A percentile compares a stretch with the other conserved stretches of the same genome.
These are phyloP conservation scores for Colletes latitarsis DNA, from an alignment of 1,140 invertebrate species.

Conservation along the genomic window DNA sequence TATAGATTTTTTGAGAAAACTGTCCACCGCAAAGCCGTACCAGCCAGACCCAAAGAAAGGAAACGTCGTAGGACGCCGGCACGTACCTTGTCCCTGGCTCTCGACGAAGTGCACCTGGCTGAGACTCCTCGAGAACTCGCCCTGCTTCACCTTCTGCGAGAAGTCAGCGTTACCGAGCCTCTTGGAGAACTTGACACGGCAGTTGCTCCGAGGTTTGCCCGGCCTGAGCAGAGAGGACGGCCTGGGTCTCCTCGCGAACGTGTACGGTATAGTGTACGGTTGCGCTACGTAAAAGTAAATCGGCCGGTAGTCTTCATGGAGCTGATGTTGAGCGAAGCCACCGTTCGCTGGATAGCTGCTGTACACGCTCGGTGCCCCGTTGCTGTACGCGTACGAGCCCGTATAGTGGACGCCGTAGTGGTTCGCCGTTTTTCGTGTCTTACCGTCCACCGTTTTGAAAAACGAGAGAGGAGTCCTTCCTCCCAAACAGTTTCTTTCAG, in stretches of 20 bases:
- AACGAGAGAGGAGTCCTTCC: slow-evolving; percentile 4
- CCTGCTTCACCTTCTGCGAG: slow-evolving; percentile 77
- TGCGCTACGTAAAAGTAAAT: slow-evolving; percentile 80
- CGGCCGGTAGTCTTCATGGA: slow-evolving; percentile 77
- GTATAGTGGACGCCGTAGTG: slow-evolving; percentile 76
- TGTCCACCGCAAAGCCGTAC: too few species aligned
- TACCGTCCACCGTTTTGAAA: slow-evolving; percentile 74
- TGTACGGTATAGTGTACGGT: slow-evolving; percentile 78
- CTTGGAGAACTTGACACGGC: slow-evolving; percentile 76
- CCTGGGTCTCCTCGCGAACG: slow-evolving; percentile 76
- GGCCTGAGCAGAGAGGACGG: slow-evolving; percentile 68
- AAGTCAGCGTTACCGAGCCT: slow-evolving; percentile 75
- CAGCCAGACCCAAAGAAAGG: neutral
- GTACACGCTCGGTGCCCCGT: slow-evolving; percentile 74
- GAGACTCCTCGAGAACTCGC: slow-evolving; percentile 77
- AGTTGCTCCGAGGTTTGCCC: slow-evolving; percentile 66
- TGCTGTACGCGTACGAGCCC: slow-evolving; percentile 76
- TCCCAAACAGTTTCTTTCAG: too few species aligned
- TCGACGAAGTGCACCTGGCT: slow-evolving; percentile 77
- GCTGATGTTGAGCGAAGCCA: slow-evolving; percentile 59
- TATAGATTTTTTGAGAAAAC: too few species aligned
- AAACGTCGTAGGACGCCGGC: too few species aligned
- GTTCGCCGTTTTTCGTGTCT: slow-evolving; percentile 78
- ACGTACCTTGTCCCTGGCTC: slow-evolving; percentile 70
- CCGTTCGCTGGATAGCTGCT: slow-evolving; percentile 54